Conservation (phyloP, 2,113 vertebrate species). For the Chamaea fasciata region DNA sequence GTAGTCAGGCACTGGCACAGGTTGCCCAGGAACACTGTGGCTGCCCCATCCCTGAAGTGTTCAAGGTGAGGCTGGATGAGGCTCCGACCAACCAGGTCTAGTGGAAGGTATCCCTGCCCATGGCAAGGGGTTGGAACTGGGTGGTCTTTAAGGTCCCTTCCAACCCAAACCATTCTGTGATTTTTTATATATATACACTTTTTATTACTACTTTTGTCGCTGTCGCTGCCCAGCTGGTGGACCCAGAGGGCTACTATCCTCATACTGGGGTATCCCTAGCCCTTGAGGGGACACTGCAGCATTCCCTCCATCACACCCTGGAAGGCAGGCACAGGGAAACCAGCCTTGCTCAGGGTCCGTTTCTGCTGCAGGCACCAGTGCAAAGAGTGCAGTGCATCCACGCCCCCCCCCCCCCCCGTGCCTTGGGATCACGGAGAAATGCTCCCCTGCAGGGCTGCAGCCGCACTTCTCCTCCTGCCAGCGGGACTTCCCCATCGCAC, state of each 20-base stretch:
- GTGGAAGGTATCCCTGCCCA: neutral
- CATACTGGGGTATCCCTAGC: neutral
- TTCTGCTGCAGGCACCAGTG: neutral
- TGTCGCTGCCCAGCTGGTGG: neutral
- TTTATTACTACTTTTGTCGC: neutral
- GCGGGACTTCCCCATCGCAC: neutral
- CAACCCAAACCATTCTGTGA: neutral
- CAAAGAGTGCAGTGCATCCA: neutral
- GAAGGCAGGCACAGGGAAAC: neutral
- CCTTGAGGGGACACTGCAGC: neutral
- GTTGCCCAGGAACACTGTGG: neutral
- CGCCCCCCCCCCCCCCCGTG: neutral
- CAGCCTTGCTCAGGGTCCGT: rapidly evolving
- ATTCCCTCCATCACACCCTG: neutral
- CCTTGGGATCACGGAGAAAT: neutral
- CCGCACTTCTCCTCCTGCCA: neutral
- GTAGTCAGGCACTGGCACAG: neutral
- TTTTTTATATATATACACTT: too few relatives aligned
- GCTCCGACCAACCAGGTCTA: neutral
- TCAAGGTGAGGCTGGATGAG: neutral
- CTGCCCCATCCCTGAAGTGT: neutral
- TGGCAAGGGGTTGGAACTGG: neutral
- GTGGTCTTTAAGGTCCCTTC: neutral
- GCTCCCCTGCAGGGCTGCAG: neutral
- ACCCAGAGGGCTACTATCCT: neutral